Percentiles rank a stretch among this genome's conserved stretches.
These are phyloP conservation scores for Rhinichthys klamathensis DNA, from an alignment of 2,113 vertebrate species.

Conservation along the genomic window DNA sequence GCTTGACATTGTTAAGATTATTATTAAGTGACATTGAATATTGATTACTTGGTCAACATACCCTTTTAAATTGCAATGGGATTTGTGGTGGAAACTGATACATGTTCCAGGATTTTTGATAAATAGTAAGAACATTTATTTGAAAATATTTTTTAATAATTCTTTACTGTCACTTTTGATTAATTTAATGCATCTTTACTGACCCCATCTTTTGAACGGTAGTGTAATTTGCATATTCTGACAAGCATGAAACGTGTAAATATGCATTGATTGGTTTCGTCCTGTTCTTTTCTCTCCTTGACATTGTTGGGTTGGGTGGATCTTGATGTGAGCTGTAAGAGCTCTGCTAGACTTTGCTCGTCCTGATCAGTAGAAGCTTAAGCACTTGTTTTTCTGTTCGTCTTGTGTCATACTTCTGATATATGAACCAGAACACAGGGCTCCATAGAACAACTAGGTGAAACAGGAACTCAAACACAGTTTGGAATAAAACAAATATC, in stretches of 20 bases:
- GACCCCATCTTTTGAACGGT: not conserved
- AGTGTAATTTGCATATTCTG: not conserved
- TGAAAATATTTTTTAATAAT: not conserved
- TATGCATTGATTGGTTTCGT: not conserved
- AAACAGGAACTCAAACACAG: not conserved
- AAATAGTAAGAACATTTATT: not conserved
- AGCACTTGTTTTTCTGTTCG: not conserved
- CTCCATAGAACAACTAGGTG: not conserved
- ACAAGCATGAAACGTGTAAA: not conserved
- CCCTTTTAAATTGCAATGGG: too few species aligned
- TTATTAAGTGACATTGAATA: too few species aligned
- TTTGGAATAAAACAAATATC: not conserved
- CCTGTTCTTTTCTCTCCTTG: slow-evolving; percentile 47
- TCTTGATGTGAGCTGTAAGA: slow-evolving; percentile 6
- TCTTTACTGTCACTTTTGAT: not conserved
- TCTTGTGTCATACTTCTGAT: not conserved
- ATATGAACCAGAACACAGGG: not conserved
- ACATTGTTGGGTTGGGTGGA: slow-evolving; percentile 24
- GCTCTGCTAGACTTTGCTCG: slow-evolving; percentile 53
- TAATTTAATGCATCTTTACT: not conserved
- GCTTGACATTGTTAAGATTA: too few species aligned
- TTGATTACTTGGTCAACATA: too few species aligned
- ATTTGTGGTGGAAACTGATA: too few species aligned
- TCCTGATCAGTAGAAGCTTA: slow-evolving; percentile 26
- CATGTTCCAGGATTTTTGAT: not conserved